Evolutionary conservation across 1,140 invertebrate species (phyloP).

Genomic region (Anadara kagoshimensis): DNA sequence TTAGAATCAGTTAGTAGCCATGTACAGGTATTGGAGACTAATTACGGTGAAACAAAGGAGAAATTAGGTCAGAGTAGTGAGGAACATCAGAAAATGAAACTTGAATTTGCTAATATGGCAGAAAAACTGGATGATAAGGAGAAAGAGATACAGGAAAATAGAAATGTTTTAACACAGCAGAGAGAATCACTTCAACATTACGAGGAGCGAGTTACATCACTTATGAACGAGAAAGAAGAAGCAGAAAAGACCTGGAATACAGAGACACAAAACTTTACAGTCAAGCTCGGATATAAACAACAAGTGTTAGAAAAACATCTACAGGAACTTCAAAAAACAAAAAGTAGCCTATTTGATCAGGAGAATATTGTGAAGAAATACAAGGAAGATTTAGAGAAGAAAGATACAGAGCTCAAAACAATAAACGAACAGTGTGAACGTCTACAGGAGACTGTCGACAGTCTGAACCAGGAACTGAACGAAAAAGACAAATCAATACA

Average conservation of each 20-base stretch:
- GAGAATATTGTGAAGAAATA: slow-evolving; percentile 20
- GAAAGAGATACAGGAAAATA: background rate
- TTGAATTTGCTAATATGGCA: slow-evolving; percentile 31
- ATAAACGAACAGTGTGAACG: slow-evolving; percentile 12
- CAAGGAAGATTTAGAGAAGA: slow-evolving; percentile 24
- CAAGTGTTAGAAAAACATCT: slow-evolving; percentile 27
- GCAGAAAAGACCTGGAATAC: slow-evolving; percentile 3
- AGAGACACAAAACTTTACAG: slow-evolving; percentile 28
- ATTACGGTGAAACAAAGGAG: no score
- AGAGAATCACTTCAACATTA: slow-evolving; percentile 12
- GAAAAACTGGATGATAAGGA: slow-evolving; percentile 30
- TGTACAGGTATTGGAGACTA: no score
- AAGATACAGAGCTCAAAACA: slow-evolving; percentile 25
- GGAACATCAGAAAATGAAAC: slow-evolving; percentile 9
- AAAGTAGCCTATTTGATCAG: slow-evolving; percentile 20
- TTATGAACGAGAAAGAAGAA: slow-evolving; percentile 16
- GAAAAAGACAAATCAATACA: slow-evolving; percentile 22
- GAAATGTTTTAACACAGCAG: slow-evolving; percentile 6
- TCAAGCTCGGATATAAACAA: slow-evolving; percentile 38
- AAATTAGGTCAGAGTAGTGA: background rate
- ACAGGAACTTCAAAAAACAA: slow-evolving; percentile 26
- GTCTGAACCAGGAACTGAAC: slow-evolving; percentile 23
- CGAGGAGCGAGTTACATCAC: slow-evolving; percentile 12
- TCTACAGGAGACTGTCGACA: slow-evolving; percentile 28
- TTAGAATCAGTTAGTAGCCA: no score